These are phyloP conservation scores for Exocentrus adspersus DNA, from an alignment of 2,888 invertebrate species.

Conservation along the genomic window DNA sequence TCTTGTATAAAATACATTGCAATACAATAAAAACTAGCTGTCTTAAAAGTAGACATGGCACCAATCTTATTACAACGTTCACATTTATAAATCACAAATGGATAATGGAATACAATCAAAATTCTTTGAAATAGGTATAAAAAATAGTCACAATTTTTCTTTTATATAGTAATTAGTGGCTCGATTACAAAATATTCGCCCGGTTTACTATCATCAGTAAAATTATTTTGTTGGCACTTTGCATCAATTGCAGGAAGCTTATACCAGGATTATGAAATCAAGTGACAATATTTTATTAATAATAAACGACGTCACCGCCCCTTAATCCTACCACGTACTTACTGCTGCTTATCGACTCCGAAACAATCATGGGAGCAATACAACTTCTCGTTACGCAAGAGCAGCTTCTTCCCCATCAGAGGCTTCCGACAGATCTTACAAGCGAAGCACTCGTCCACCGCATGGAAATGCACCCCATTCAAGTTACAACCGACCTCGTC, in stretches of 20 bases:
- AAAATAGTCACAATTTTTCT: too few species aligned
- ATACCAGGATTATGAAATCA: too few species aligned
- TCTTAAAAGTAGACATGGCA: slow-evolving; percentile 8
- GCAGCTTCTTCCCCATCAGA: slow-evolving; percentile 58
- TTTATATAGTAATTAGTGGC: too few species aligned
- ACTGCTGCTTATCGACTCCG: slow-evolving; percentile 26
- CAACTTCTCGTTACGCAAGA: slow-evolving; percentile 58
- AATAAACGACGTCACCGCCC: too few species aligned
- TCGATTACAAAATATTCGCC: too few species aligned
- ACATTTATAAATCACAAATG: not conserved
- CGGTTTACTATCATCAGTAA: too few species aligned
- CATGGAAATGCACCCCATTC: slow-evolving; percentile 81
- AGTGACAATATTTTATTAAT: too few species aligned
- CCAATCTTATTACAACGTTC: not conserved
- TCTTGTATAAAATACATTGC: slow-evolving; percentile 3
- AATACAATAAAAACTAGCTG: not conserved
- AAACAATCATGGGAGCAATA: slow-evolving; percentile 62
- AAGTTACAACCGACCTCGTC: slow-evolving; percentile 81
- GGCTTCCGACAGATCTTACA: slow-evolving; percentile 59
- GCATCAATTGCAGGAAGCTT: not conserved
- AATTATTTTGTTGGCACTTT: not conserved
- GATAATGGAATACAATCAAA: too few species aligned
- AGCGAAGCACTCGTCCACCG: slow-evolving; percentile 63
- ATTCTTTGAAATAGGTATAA: too few species aligned
- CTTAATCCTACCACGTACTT: not conserved